phyloP scores from a whole-genome alignment of 2,888 invertebrate genomes.

The Monopis laevigella region DNA sequence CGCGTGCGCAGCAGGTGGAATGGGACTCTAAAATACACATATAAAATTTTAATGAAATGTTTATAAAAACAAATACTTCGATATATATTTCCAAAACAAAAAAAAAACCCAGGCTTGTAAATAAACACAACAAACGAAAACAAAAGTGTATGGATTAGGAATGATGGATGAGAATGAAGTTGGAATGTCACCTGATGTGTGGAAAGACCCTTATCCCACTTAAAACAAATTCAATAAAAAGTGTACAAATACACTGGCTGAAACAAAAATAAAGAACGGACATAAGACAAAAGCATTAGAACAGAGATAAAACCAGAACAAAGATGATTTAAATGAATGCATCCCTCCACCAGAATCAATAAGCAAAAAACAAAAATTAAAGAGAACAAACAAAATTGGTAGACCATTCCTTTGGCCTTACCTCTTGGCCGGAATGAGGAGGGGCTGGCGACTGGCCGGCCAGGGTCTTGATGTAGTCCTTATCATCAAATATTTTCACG shows the following conservation, averaged over 20 bases:
- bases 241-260: slow-evolving; percentile 63
- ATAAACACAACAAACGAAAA: not conserved
- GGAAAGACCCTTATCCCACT: slow-evolving; percentile 1
- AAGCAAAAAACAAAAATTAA: slow-evolving; percentile 22
- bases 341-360: slow-evolving; percentile 10
- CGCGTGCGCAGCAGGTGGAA: slow-evolving; percentile 67
- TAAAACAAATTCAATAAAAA: slow-evolving; percentile 45
- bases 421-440: slow-evolving; percentile 57
- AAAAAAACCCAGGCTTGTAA: slow-evolving; percentile 11
- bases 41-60: slow-evolving; percentile 14
- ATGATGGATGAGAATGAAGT: not conserved
- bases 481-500: slow-evolving; percentile 93
- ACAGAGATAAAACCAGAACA: not conserved
- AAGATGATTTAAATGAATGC: not conserved
- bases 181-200: slow-evolving; percentile 6
- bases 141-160: too few species aligned
- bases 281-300: slow-evolving; percentile 3
- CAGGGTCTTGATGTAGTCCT: slow-evolving; percentile 87
- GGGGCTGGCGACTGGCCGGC: slow-evolving; percentile 51
- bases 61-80: slow-evolving; percentile 18
- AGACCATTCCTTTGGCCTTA: slow-evolving; percentile 33
- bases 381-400: slow-evolving; percentile 14
- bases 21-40: slow-evolving; percentile 69
- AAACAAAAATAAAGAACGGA: slow-evolving; percentile 41
- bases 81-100: slow-evolving; percentile 5